Evolutionary conservation across 2,888 invertebrate genomes (phyloP).

Genomic region (Matsumyia berberina): DNA sequence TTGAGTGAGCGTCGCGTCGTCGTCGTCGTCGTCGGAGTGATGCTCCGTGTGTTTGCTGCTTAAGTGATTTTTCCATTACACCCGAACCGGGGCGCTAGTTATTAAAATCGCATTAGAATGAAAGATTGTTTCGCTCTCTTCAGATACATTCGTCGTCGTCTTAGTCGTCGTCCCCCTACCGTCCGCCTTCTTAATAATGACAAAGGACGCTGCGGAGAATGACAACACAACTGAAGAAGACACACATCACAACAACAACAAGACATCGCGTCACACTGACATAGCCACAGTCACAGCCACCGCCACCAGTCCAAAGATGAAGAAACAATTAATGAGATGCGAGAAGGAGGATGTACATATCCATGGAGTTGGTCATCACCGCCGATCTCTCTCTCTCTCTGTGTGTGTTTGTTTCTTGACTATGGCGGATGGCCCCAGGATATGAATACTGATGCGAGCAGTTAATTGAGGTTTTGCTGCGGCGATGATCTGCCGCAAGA

Average conservation of each 20-base stretch:
- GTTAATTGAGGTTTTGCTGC: constrained; percentile 71
- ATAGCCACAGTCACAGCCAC: constrained; percentile 22
- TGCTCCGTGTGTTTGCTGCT: constrained; percentile 39
- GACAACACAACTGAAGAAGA: constrained; percentile 61
- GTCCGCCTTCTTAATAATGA: constrained; percentile 60
- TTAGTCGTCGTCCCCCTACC: not conserved
- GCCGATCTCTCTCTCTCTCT: constrained; percentile 34
- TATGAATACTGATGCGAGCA: constrained; percentile 66
- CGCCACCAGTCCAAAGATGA: constrained; percentile 30
- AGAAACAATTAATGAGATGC: constrained; percentile 75
- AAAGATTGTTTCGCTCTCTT: constrained; percentile 69
- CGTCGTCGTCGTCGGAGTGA: constrained; percentile 16
- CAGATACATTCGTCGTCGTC: not conserved
- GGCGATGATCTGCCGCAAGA: constrained; percentile 71
- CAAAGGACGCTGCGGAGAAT: constrained; percentile 67
- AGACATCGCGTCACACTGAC: constrained; percentile 30
- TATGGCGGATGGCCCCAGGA: constrained; percentile 64
- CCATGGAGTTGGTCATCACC: constrained; percentile 50
- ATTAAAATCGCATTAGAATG: constrained; percentile 85
- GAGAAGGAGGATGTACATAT: constrained; percentile 65
- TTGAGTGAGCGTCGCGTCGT: constrained; percentile 60
- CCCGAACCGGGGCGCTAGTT: constrained; percentile 81
- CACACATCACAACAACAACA: constrained; percentile 21
- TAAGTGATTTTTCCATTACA: constrained; percentile 75
- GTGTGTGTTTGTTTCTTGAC: constrained; percentile 21